phyloP scores from a whole-genome alignment of 2,888 invertebrate species.

The Zootermopsis nevadensis region DNA sequence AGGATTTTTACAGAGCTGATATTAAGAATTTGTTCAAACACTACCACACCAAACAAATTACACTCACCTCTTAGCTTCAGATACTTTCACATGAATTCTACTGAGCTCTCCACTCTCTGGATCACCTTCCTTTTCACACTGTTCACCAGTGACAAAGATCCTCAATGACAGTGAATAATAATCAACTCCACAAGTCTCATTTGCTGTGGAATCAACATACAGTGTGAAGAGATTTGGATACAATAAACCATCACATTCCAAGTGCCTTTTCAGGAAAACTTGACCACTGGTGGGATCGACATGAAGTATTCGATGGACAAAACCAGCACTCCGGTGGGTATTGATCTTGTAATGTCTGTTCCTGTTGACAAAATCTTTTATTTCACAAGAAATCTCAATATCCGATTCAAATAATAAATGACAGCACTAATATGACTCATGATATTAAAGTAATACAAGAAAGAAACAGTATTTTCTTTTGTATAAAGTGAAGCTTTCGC shows the following conservation, averaged over 20 bases:
- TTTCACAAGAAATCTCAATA: no score
- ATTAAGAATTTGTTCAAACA: no score
- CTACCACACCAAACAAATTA: no score
- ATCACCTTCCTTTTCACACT: slow-evolving; percentile 53
- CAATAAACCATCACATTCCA: slow-evolving; percentile 83
- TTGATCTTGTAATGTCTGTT: slow-evolving; percentile 84
- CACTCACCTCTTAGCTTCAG: slow-evolving; percentile 76
- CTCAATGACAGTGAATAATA: slow-evolving; percentile 85
- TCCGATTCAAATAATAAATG: no score
- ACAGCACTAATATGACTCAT: no score
- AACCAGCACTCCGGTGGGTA: slow-evolving; percentile 82
- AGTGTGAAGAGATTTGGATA: slow-evolving; percentile 88
- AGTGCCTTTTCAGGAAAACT: slow-evolving; percentile 76
- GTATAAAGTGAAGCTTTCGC: no score
- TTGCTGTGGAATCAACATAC: slow-evolving; percentile 87
- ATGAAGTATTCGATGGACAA: slow-evolving; percentile 80
- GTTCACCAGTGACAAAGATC: slow-evolving; percentile 68
- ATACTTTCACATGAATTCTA: slow-evolving; percentile 72
- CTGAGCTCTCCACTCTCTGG: slow-evolving; percentile 48
- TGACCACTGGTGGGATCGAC: slow-evolving; percentile 81
- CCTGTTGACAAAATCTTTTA: slow-evolving; percentile 57
- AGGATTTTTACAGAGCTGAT: no score
- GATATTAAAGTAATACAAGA: no score
- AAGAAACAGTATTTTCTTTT: no score
- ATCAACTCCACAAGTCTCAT: slow-evolving; percentile 71